phyloP scores from a whole-genome alignment of 1,140 invertebrate species.

The Diorhabda sublineata region DNA sequence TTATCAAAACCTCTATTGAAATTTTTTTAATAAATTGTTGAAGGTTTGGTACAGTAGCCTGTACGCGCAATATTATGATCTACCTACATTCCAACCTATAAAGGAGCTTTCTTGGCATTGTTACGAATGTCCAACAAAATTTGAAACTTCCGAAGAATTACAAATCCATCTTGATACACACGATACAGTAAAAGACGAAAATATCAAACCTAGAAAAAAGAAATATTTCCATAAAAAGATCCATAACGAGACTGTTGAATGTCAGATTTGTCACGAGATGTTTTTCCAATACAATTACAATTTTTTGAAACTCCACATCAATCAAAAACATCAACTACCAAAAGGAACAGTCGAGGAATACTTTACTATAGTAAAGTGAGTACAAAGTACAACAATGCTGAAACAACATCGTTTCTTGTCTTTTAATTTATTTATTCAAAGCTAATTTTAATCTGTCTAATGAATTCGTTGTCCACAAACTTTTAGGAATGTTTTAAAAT shows the following conservation, averaged over 20 bases:
- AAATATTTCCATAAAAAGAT: conserved; percentile 24
- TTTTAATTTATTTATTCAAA: too few species aligned
- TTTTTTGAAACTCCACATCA: conserved; percentile 32
- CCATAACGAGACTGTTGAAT: conserved; percentile 31
- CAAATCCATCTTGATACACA: conserved; percentile 57
- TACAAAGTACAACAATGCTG: not conserved
- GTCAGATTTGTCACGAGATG: conserved; percentile 33
- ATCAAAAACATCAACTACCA: conserved; percentile 25
- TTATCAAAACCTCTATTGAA: not conserved
- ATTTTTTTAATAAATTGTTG: conserved; percentile 4
- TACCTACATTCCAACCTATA: conserved; percentile 44
- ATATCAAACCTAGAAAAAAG: conserved; percentile 29
- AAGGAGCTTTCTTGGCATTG: conserved; percentile 51
- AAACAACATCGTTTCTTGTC: too few species aligned
- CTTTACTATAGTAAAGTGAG: conserved; percentile 34
- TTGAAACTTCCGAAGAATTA: conserved; percentile 53
- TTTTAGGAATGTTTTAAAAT: too few species aligned
- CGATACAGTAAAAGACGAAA: conserved; percentile 41
- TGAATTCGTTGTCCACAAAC: too few species aligned
- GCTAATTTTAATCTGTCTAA: too few species aligned
- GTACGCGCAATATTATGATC: conserved; percentile 55
- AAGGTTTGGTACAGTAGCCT: conserved; percentile 58
- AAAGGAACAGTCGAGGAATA: conserved; percentile 30
- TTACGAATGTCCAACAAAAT: conserved; percentile 58
- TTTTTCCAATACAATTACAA: conserved; percentile 30